Base-by-base conservation (phyloP, 2,888 invertebrate genomes). In the Platycnemis pennipes region DNA sequence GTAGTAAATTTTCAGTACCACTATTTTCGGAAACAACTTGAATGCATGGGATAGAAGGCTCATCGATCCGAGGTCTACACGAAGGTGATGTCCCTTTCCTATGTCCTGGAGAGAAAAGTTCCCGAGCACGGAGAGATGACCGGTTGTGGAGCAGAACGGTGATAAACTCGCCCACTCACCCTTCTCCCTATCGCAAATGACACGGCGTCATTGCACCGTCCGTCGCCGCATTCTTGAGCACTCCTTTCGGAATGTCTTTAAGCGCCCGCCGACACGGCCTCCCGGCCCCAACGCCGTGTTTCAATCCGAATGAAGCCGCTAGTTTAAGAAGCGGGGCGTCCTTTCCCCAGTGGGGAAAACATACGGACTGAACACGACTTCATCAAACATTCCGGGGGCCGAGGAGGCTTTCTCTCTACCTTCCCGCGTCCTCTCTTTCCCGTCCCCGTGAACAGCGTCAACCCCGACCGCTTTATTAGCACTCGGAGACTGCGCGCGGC, bases 301-400 rank as follows among this genome's bases (percentile, higher is more conserved):
- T 77, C 69, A 77, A 77, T 77, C 69, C 69, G 37, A 31, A 37
- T 77, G 31, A 37, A 8, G 2, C 37, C 69, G 37, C 69, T n/a
- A n/a, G n/a, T n/a, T 31, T 77, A 77, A 77, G 69, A 77, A 77
- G 69, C 37, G 31, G 69, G 37, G 63, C 22, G 63, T 4, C 49
- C 69, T 31, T 77, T 77, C 31, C 31, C 37, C 69, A 31, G 31
- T 77, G 37, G 69, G 69, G 69, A 77, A 77, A 77, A 77, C 69
- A 77, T 37, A 77, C 31, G 69, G 69, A 77, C 7, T 77, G 69
- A 77, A 77, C 69, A 77, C 69, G 69, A 77, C 69, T 77, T 77
- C 69, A 77, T 77, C 69, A 77, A 77, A 77, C 69, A 77, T 77
- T 77, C 69, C 69, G 69, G 31, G 31, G 69, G 1, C 7, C 69